These are phyloP conservation scores for Pangasius sanitwongsei DNA, from an alignment of 2,797 vertebrate genomes.

Conservation along the genomic window DNA sequence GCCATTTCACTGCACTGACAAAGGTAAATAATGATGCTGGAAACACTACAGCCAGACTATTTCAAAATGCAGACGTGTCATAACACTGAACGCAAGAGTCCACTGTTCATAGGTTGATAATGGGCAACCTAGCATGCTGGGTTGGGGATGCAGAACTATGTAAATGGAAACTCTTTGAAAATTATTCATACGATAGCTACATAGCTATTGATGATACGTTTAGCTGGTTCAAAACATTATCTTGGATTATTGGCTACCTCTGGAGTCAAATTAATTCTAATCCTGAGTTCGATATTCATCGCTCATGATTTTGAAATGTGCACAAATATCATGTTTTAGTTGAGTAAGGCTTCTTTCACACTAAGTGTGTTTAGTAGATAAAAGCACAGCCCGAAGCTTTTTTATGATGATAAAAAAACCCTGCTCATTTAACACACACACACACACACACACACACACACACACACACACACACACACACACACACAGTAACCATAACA, in stretches of 20 bases:
- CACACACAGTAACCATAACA: background rate
- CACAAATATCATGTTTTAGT: background rate
- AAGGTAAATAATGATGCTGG: too few species aligned
- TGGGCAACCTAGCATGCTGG: background rate
- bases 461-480: too few species aligned
- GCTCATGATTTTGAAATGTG: background rate
- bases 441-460: too few species aligned
- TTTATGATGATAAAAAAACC: background rate
- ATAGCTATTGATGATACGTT: background rate
- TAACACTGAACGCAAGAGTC: background rate
- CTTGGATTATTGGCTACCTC: background rate
- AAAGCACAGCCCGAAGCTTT: background rate
- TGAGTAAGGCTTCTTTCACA: background rate
- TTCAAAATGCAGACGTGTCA: background rate
- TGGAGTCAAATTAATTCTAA: background rate
- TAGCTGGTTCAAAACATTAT: too few species aligned
- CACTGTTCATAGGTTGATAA: background rate
- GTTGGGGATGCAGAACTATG: background rate
- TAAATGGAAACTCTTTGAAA: background rate
- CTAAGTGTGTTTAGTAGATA: background rate
- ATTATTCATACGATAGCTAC: background rate
- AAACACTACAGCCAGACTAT: too few species aligned
- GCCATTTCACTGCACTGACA: background rate
- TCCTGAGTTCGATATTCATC: background rate
- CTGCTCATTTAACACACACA: background rate